Evolutionary conservation across 2,797 vertebrate genomes (phyloP).

Genomic region (Schizopygopsis malacanthus): DNA sequence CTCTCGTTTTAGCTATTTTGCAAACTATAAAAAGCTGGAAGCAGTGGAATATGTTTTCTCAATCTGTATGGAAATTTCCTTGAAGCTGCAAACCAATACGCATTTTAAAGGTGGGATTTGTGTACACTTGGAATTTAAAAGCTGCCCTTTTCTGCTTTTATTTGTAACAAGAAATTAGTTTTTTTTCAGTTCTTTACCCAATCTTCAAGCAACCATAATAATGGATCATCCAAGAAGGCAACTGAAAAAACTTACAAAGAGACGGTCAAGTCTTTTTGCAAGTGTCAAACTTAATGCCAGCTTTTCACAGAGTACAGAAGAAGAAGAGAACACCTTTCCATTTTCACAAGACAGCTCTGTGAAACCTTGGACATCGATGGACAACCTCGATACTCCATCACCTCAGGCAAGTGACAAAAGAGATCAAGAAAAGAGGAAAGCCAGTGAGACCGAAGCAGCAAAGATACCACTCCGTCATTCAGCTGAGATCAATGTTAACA

Average conservation of each 20-base stretch:
- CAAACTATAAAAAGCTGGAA: conserved; percentile 4
- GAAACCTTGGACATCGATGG: conserved; percentile 87
- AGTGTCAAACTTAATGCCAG: conserved; percentile 81
- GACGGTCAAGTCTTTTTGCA: conserved; percentile 82
- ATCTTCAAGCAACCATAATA: conserved; percentile 33
- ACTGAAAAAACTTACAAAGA: conserved; percentile 74
- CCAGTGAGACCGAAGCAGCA: conserved; percentile 20
- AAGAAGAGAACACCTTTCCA: conserved; percentile 77
- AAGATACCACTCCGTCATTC: conserved; percentile 60
- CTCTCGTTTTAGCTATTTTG: conserved; percentile 42
- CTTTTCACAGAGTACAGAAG: conserved; percentile 71
- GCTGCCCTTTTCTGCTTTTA: not conserved
- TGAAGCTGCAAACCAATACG: not conserved
- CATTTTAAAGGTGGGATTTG: not conserved
- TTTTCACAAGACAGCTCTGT: conserved; percentile 85
- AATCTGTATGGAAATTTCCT: not conserved
- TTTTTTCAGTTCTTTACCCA: not conserved
- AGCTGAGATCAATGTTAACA: conserved; percentile 82
- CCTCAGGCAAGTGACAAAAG: conserved; percentile 29
- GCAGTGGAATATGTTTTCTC: conserved; percentile 31
- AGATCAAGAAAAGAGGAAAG: conserved; percentile 40
- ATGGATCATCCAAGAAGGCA: conserved; percentile 70
- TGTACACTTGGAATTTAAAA: not conserved
- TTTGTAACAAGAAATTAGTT: not conserved
- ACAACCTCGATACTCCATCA: conserved; percentile 71